Evolutionary conservation across 2,113 vertebrate genomes (phyloP), one percentile per base, ranked within the genome.

Genomic region (Gobiocypris rarus): DNA sequence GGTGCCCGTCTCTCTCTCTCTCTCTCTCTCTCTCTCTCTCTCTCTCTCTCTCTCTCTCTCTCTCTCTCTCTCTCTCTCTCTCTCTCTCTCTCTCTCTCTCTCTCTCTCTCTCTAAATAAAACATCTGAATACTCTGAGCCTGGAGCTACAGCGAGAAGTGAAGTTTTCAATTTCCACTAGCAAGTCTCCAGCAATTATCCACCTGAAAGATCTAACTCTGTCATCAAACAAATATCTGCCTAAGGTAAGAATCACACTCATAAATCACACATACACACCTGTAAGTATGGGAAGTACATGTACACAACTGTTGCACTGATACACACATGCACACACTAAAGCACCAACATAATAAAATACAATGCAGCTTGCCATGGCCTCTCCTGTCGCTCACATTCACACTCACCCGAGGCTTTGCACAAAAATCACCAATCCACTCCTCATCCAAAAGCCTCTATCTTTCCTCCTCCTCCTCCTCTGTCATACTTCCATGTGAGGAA

Each of bases 211-310:
- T 92, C 89, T 91, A 92, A 91, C 92, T 91, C 94, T 93, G 92
- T 94, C 92, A 94, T 93, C 92, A 94, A 94, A 94, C 92, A 94
- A 93, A 95, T 93, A 94, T 93, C 94, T 92, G 91, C 92, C 94
- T 84, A 87, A 83, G 87, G 93, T 92, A 90, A 67, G 89, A 83
- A 88, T 83, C 79, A 65, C 84, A 83, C 90, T 90, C 91, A 92
- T 94, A 93, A 94, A 94, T 93, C 92, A 93, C 9, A 84, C 82
- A 77, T 31, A 76, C 83, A 85, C 82, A 79, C 45, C 79, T 81
- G 79, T 67, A 81, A 81, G 63, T 52, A 81, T 41, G 48, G 79
- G 63, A 81, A 81, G 63, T 41, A 54, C 26, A 85, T 77, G 73
- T 56, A 88, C 83, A 52, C 76, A 78, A 87, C 70, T 70, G 81